Base-by-base conservation (phyloP, 2,888 invertebrate species). In the Ochropleura plecta region DNA sequence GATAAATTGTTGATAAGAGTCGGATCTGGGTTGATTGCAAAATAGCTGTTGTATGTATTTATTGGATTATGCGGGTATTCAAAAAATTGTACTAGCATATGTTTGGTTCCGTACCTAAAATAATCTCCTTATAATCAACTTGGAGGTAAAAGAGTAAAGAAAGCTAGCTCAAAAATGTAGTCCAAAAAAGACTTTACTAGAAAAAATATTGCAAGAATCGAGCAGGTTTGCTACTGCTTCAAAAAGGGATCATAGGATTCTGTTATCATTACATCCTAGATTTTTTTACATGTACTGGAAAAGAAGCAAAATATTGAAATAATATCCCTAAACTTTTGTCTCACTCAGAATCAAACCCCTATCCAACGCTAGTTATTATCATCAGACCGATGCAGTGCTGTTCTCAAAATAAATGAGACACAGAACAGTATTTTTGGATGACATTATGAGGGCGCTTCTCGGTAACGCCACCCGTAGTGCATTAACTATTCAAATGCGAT, bases 351-450 rank as follows among this genome's bases (percentile, higher is more conserved):
- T 81, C 7, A 57, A 80, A 77, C 18, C 20, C 51, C 44, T 63
- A 59, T 53, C 42, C 48, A 18, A 18, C 49, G 44, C 49, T 49
- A 48, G 6, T 30, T 42, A 72, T 40, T 57, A 63, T 20, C 55
- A 71, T 64, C 67, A 75, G 75, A 84, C 68, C 65, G 48, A 53
- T 49, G 49, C 16, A 60, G 68, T 10, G 40, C 49, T 60, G 63
- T 72, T 81, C 82, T 72, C 59, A 81, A 82, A 82, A 82, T 82
- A 82, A 81, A 82, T 72, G n/a, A 64, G 14, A 30, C 44, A 18
- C 49, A 46, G 48, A 3, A 57, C 69, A 63, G 73, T 82, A 82
- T 82, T 82, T 82, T 82, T 82, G 70, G 85, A 63, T 72, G 82
- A 49, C 76, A 84, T 75, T 76, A 70, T n/a, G 44, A 18, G 46